A percentile compares a stretch with the other conserved stretches of the same genome.
Conservation (phyloP, 2,113 vertebrate species). For the Trogon melanurus region DNA sequence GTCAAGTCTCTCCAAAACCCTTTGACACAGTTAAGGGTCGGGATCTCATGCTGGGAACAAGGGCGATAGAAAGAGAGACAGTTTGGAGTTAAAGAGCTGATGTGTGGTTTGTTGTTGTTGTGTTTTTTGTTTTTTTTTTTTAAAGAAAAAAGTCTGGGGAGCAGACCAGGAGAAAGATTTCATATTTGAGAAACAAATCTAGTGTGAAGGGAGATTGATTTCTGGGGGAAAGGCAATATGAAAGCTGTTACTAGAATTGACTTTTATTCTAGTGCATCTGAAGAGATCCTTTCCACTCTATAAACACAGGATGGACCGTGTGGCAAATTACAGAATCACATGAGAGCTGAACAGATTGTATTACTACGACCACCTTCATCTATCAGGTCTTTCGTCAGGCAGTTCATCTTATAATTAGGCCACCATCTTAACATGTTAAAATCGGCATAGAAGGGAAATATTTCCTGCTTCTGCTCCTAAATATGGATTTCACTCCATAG, state of each 20-base stretch:
- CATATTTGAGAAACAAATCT: background rate
- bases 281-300: background rate
- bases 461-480: background rate
- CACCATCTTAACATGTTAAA: background rate
- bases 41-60: background rate
- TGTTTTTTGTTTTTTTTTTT: background rate
- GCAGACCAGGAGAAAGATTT: background rate
- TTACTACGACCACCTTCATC: background rate
- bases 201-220: slow-evolving; percentile 48
- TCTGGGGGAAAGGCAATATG: background rate
- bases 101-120: background rate
- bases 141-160: background rate
- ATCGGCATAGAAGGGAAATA: background rate
- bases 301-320: background rate
- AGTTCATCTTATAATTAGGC: background rate
- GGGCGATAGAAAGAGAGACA: background rate
- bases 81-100: background rate
- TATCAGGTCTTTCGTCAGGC: background rate
- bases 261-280: background rate
- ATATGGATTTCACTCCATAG: background rate
- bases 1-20: background rate
- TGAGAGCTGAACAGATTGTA: background rate
- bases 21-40: background rate
- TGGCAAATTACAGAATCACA: background rate
- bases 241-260: slow-evolving; percentile 20